phyloP scores from a whole-genome alignment of 2,888 invertebrate species.

The Amorpha juglandis region DNA sequence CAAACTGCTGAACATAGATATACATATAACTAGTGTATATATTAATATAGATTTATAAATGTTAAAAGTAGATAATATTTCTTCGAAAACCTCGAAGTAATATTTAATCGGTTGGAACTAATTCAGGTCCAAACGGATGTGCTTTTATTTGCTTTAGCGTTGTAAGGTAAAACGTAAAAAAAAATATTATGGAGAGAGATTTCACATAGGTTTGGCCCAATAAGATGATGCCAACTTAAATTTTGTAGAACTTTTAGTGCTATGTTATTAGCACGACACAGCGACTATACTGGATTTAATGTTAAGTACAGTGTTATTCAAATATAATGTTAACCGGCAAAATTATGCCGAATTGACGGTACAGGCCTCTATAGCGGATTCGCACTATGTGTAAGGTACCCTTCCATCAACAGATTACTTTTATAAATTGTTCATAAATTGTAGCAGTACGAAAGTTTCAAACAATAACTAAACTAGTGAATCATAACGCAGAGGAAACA shows the following conservation, averaged over 20 bases:
- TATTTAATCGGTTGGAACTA: constrained; percentile 19
- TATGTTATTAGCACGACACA: too few species aligned
- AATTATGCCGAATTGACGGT: too few species aligned
- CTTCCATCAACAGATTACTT: neutral
- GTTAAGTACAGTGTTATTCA: too few species aligned
- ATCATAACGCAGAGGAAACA: neutral
- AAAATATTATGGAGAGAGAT: too few species aligned
- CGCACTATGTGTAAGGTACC: neutral
- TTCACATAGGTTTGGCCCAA: neutral
- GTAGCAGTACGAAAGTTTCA: neutral
- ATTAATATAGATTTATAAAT: neutral
- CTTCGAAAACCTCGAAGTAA: constrained; percentile 1
- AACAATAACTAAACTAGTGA: neutral
- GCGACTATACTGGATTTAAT: too few species aligned
- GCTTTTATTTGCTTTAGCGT: neutral
- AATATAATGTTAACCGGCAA: too few species aligned
- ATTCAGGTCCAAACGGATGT: constrained; percentile 9
- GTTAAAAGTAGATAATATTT: neutral
- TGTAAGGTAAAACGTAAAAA: neutral
- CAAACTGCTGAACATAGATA: too few species aligned
- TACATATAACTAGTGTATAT: neutral
- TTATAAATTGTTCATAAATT: neutral
- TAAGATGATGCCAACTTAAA: too few species aligned
- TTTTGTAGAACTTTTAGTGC: too few species aligned
- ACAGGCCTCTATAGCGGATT: too few species aligned